Evolutionary conservation across 2,113 vertebrate species (phyloP), one percentile per base, ranked within the genome.

Genomic region (Hippocampus guttulatus): DNA sequence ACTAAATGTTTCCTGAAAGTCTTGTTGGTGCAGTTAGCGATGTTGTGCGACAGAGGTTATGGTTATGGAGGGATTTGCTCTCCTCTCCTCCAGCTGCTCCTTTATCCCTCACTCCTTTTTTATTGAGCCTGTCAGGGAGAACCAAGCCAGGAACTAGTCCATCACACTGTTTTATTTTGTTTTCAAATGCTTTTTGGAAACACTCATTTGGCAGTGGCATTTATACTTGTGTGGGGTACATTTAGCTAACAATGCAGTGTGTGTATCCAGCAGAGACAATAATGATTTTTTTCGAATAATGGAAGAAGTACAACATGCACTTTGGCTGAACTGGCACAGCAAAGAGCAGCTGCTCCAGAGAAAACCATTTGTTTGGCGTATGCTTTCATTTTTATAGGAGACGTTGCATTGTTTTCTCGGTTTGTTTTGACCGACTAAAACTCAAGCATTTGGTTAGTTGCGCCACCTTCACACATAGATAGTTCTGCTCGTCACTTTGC

Each of bases 81-180:
- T 57, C 67, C 69, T 51, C 43, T 55, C 23, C 81, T 88, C 83
- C 87, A 94, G 94, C 94, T 93, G 87, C 92, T 86, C 80, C 92
- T 93, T 33, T 8, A 3, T 76, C 61, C 64, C 58, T 68, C 75
- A 68, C 57, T 51, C 61, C 47, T 51, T 61, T 64, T 73, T 61
- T 81, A 83, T 81, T 71, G 71, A 84, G 72, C 65, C 69, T 47
- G 72, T 77, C 68, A 70, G 62, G 68, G 30, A 49, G 79, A 75
- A 78, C 71, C 41, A 40, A 38, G 52, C 70, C 49, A 4, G 71
- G 76, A 75, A 79, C 65, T 51, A 66, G 71, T 68, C 58, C 45
- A 20, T 61, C 3, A 4, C 64, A 27, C 52, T 25, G 69, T 78
- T 74, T 73, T 75, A 49, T 78, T 78, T 80, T 84, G 67, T 70